Conservation (phyloP, 2,113 vertebrate genomes). For the Mirounga angustirostris region DNA sequence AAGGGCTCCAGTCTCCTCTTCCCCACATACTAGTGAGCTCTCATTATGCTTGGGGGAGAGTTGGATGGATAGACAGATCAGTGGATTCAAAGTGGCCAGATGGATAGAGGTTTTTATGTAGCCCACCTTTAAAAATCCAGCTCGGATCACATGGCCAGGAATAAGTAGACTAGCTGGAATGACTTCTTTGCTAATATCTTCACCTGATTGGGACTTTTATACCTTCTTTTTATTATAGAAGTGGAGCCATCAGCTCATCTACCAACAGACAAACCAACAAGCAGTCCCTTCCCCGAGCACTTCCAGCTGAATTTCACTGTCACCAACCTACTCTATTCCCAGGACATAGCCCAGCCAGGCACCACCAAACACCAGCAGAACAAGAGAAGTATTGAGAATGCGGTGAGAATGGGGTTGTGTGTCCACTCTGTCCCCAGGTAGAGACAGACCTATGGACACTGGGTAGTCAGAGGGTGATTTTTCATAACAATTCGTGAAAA, state of each 20-base stretch:
- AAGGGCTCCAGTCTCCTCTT: background rate
- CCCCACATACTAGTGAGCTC: too few species aligned
- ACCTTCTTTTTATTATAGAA: background rate
- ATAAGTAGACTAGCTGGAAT: background rate
- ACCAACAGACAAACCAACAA: conserved; percentile 60
- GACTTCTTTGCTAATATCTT: background rate
- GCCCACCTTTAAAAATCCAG: background rate
- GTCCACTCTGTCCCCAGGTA: background rate
- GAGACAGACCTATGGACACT: background rate
- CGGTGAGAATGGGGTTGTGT: conserved; percentile 74
- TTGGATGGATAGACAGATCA: background rate
- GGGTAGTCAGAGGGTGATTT: background rate
- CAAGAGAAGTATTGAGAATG: conserved; percentile 83
- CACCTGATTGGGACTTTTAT: background rate
- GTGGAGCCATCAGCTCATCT: conserved; percentile 63
- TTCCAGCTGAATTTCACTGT: conserved; percentile 85
- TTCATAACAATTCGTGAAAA: background rate
- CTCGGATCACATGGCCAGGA: background rate
- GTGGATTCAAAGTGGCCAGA: background rate
- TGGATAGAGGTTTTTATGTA: background rate
- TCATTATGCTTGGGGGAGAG: background rate
- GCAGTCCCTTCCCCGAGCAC: conserved; percentile 9
- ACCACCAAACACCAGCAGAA: conserved; percentile 59
- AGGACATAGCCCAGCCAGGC: conserved; percentile 64
- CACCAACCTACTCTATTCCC: conserved; percentile 83